These are phyloP conservation scores for Cyclargus thomasi DNA, from an alignment of 1,140 invertebrate species.

Conservation along the genomic window DNA sequence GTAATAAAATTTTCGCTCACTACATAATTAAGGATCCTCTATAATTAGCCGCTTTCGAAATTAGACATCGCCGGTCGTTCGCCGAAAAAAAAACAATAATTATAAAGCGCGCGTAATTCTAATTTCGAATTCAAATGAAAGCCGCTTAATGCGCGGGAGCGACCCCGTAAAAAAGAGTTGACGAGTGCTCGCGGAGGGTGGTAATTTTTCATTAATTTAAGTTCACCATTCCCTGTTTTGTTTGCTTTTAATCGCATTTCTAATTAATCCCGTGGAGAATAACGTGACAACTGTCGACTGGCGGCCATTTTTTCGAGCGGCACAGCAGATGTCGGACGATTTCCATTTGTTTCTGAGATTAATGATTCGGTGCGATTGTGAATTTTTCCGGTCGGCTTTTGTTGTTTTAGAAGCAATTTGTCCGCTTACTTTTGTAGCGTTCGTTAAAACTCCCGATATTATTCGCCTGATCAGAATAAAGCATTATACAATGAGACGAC, in stretches of 20 bases:
- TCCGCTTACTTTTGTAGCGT: slow-evolving; percentile 71
- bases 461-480: slow-evolving; percentile 53
- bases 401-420: slow-evolving; percentile 76
- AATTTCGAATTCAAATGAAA: slow-evolving; percentile 76
- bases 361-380: slow-evolving; percentile 74
- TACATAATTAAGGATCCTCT: slow-evolving; percentile 22
- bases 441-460: slow-evolving; percentile 68
- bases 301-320: slow-evolving; percentile 63
- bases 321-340: slow-evolving; percentile 72
- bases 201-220: slow-evolving; percentile 76
- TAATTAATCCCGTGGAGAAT: slow-evolving; percentile 75
- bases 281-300: slow-evolving; percentile 75
- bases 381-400: slow-evolving; percentile 74
- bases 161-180: slow-evolving; percentile 73
- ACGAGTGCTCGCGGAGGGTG: slow-evolving; percentile 71
- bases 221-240: slow-evolving; percentile 75
- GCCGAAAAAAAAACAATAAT: slow-evolving; percentile 69
- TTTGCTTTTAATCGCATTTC: slow-evolving; percentile 76
- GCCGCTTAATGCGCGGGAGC: slow-evolving; percentile 74
- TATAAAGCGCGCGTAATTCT: slow-evolving; percentile 75
- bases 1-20: slow-evolving; percentile 18
- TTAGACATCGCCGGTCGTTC: slow-evolving; percentile 60
- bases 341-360: slow-evolving; percentile 76
- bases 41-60: slow-evolving; percentile 51
- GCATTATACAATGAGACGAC: slow-evolving; percentile 37